phyloP scores from a whole-genome alignment of 1,140 invertebrate species.

The Bathynomus jamesi region DNA sequence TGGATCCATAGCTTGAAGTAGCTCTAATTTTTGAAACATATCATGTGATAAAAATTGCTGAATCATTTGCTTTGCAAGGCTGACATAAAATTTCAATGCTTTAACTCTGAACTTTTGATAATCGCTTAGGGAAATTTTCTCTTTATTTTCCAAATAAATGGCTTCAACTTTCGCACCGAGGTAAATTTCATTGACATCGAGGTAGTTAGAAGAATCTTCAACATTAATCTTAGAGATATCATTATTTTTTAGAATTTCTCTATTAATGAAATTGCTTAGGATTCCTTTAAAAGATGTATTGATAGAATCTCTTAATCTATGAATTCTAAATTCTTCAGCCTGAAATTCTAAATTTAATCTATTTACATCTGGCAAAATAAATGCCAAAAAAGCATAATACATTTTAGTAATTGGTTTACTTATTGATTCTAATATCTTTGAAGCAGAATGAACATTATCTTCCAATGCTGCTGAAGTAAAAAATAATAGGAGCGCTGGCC shows the following conservation, averaged over 20 bases:
- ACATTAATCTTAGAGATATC: slow-evolving; percentile 6
- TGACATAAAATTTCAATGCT: slow-evolving; percentile 18
- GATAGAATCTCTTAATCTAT: slow-evolving; percentile 11
- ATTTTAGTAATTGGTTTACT: too few relatives aligned
- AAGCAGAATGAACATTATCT: slow-evolving; percentile 19
- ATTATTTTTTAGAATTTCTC: slow-evolving; percentile 5
- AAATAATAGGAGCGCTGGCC: slow-evolving; percentile 21
- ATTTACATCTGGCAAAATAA: slow-evolving; percentile 17
- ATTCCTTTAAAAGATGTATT: slow-evolving; percentile 8
- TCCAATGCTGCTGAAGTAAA: slow-evolving; percentile 21
- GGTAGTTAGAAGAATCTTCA: slow-evolving; percentile 14
- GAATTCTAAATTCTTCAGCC: too few relatives aligned
- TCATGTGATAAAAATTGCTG: slow-evolving; percentile 12
- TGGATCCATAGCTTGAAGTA: slow-evolving; percentile 11
- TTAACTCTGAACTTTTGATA: slow-evolving; percentile 14
- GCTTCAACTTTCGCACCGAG: too few relatives aligned
- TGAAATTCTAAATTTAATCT: slow-evolving; percentile 19
- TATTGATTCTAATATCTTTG: slow-evolving; percentile 11
- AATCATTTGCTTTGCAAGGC: slow-evolving; percentile 20
- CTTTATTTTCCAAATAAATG: slow-evolving; percentile 14
- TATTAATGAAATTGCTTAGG: too few relatives aligned
- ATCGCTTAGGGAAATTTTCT: slow-evolving; percentile 11
- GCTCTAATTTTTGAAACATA: slow-evolving; percentile 12
- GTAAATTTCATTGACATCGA: too few relatives aligned
- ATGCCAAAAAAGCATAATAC: too few relatives aligned